Percentiles rank a stretch among this genome's conserved stretches.
phyloP scores from a whole-genome alignment of 2,888 invertebrate genomes.

The Gibbula magus region DNA sequence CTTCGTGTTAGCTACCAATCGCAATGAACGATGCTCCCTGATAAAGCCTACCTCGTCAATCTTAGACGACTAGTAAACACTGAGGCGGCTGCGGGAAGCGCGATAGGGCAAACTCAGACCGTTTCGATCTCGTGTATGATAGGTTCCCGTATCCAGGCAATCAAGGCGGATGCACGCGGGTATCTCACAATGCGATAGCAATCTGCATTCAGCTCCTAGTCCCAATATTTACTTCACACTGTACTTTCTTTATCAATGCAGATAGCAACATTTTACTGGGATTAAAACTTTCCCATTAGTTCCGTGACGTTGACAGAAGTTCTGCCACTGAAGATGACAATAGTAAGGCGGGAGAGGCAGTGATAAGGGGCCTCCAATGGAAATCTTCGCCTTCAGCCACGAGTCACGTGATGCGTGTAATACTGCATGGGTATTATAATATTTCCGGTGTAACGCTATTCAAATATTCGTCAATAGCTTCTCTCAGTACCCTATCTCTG shows the following conservation, averaged over 20 bases:
- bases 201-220: too few relatives aligned
- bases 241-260: too few relatives aligned
- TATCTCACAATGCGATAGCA: too few relatives aligned
- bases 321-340: too few relatives aligned
- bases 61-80: neutral
- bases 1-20: neutral
- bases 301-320: too few relatives aligned
- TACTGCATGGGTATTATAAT: conserved; percentile 7
- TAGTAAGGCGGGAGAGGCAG: too few relatives aligned
- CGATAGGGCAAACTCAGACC: neutral
- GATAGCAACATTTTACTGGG: too few relatives aligned
- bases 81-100: neutral
- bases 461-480: conserved; percentile 7
- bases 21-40: neutral
- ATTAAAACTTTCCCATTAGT: too few relatives aligned
- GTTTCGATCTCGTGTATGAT: neutral
- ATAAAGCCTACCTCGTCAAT: neutral
- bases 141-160: too few relatives aligned
- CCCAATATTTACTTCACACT: too few relatives aligned
- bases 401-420: neutral
- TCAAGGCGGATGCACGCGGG: too few relatives aligned
- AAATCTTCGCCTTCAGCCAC: neutral
- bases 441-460: conserved; percentile 15
- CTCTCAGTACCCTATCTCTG: neutral
- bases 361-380: neutral